These are phyloP conservation scores for Squalus acanthias DNA, from an alignment of 2,797 vertebrate species.

Conservation along the genomic window DNA sequence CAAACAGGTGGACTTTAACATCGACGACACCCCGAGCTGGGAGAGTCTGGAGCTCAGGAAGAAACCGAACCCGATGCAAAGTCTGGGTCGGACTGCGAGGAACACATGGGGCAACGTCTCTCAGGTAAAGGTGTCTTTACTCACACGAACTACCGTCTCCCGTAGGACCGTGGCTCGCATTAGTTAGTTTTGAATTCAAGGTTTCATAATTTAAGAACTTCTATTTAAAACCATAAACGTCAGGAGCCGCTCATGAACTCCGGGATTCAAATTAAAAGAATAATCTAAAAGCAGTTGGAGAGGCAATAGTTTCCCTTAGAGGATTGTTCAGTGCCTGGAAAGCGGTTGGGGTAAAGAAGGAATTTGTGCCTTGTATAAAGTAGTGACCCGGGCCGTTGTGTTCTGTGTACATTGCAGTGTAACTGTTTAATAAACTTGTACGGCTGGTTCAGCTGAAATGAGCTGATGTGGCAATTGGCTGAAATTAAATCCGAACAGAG, in stretches of 20 bases:
- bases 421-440: not conserved
- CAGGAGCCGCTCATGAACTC: not conserved
- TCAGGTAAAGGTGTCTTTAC: conserved; percentile 62
- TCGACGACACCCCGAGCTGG: conserved; percentile 57
- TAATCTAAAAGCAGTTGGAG: not conserved
- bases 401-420: not conserved
- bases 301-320: not conserved
- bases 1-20: conserved; percentile 65
- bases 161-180: too few species aligned
- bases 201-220: too few species aligned
- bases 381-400: not conserved
- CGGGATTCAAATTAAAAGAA: not conserved
- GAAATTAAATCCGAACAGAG: too few species aligned
- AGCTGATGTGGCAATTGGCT: not conserved
- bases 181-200: too few species aligned
- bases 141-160: too few species aligned
- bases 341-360: not conserved
- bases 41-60: conserved; percentile 59
- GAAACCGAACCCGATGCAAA: conserved; percentile 57
- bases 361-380: too few species aligned
- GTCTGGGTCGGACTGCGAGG: conserved; percentile 68
- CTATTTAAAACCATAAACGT: too few species aligned
- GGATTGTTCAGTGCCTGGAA: not conserved
- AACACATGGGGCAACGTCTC: conserved; percentile 69
- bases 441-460: not conserved